Conservation (phyloP, 2,888 invertebrate species). For the Eudasyphora cyanicolor region DNA sequence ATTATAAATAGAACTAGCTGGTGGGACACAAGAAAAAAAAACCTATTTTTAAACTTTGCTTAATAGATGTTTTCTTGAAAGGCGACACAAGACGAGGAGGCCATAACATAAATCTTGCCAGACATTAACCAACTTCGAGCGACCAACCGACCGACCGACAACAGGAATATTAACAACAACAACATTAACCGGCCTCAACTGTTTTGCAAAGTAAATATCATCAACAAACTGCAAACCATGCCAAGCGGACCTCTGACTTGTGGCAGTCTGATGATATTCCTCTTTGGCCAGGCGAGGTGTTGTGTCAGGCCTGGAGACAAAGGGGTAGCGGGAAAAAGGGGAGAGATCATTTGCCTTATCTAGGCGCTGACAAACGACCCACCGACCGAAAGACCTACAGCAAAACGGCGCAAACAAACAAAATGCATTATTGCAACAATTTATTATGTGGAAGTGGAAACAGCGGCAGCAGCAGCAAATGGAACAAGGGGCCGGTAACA, state of each 20-base stretch:
- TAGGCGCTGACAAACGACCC: slow-evolving; percentile 43
- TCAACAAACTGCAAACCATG: neutral
- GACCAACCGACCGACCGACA: slow-evolving; percentile 3
- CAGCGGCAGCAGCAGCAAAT: slow-evolving; percentile 33
- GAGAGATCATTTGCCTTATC: slow-evolving; percentile 31
- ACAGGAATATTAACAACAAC: slow-evolving; percentile 1
- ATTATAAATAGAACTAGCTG: slow-evolving; percentile 11
- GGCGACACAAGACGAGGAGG: neutral
- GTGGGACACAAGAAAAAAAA: too few species aligned
- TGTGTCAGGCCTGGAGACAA: too few species aligned
- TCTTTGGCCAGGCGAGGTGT: neutral
- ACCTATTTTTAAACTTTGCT: slow-evolving; percentile 15
- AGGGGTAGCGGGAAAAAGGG: too few species aligned
- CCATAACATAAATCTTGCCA: slow-evolving; percentile 27
- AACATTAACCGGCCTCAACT: neutral
- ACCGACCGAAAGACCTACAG: slow-evolving; percentile 62
- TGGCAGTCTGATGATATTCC: neutral
- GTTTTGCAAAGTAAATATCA: slow-evolving; percentile 3
- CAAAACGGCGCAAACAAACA: slow-evolving; percentile 42
- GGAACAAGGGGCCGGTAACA: slow-evolving; percentile 23
- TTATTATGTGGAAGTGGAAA: slow-evolving; percentile 17
- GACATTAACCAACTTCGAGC: neutral
- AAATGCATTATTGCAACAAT: slow-evolving; percentile 23
- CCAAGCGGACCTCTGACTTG: neutral
- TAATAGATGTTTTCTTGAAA: slow-evolving; percentile 1